Evolutionary conservation across 2,113 vertebrate species (phyloP).

Genomic region (Sapajus apella): DNA sequence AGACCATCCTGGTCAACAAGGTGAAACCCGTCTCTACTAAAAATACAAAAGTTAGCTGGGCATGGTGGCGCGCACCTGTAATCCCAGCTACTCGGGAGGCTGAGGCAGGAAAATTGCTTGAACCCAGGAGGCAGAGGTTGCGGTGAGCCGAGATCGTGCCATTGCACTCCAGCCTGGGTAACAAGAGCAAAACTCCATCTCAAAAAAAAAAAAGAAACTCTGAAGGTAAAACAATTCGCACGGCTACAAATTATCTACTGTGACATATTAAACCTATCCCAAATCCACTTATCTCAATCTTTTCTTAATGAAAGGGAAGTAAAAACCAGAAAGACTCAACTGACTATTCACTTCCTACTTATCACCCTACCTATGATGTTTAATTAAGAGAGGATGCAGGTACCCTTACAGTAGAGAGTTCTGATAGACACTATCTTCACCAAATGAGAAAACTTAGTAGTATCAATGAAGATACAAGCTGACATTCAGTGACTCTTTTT

Average conservation of each 20-base stretch:
- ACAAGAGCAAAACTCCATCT: too few species aligned
- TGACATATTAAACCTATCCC: background rate
- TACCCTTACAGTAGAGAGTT: background rate
- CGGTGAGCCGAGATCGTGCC: too few species aligned
- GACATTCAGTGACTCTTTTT: too few species aligned
- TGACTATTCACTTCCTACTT: background rate
- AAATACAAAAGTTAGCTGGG: too few species aligned
- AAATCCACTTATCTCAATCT: background rate
- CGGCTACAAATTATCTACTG: background rate
- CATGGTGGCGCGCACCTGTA: too few species aligned
- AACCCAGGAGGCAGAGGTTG: too few species aligned
- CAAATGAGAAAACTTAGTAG: background rate
- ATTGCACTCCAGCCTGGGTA: too few species aligned
- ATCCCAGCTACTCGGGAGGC: too few species aligned
- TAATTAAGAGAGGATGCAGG: background rate
- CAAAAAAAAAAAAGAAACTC: background rate
- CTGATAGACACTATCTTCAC: background rate
- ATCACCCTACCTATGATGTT: background rate
- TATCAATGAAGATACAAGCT: background rate
- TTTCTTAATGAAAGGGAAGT: background rate
- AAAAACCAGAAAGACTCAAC: background rate
- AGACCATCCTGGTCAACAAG: too few species aligned
- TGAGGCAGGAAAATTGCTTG: too few species aligned
- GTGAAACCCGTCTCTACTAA: too few species aligned
- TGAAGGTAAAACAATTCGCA: conserved; percentile 22